Conservation (phyloP, 1,140 invertebrate genomes). For the Sycophila sp. region DNA sequence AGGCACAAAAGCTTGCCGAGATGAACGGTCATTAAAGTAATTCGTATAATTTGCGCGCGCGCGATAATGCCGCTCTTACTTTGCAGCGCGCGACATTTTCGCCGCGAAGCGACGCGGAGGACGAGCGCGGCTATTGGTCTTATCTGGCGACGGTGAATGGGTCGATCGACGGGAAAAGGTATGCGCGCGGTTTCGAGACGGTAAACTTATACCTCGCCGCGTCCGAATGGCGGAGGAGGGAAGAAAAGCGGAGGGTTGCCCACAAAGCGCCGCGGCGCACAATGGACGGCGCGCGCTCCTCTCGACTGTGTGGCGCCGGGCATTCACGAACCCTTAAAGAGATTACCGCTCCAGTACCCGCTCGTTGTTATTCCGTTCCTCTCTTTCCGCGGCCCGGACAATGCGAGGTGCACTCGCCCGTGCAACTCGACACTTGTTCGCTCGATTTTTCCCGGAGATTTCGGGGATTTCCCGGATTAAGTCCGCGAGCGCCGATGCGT, state of each 20-base stretch:
- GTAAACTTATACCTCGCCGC: slow-evolving; percentile 28
- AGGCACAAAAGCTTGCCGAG: neutral
- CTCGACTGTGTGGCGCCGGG: slow-evolving; percentile 27
- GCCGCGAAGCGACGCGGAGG: no score
- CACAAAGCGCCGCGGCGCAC: no score
- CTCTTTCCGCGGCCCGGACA: slow-evolving; percentile 31
- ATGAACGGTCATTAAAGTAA: neutral
- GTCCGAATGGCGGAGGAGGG: no score
- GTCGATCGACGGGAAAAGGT: slow-evolving; percentile 32
- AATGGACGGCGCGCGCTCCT: slow-evolving; percentile 13
- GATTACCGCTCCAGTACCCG: slow-evolving; percentile 36
- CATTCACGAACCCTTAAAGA: slow-evolving; percentile 33
- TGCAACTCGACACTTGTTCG: slow-evolving; percentile 48
- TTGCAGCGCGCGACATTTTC: neutral
- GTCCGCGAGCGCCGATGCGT: neutral
- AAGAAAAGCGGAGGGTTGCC: no score
- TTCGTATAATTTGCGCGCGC: slow-evolving; percentile 2
- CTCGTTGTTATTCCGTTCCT: slow-evolving; percentile 14
- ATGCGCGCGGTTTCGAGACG: slow-evolving; percentile 1
- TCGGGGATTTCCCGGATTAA: slow-evolving; percentile 28
- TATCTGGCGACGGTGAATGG: no score
- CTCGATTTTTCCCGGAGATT: slow-evolving; percentile 14
- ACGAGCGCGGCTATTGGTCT: no score
- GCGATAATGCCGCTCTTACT: slow-evolving; percentile 1
- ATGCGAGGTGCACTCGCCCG: neutral